Conservation (phyloP, 1,140 invertebrate species). For the Plutomurus gul region DNA sequence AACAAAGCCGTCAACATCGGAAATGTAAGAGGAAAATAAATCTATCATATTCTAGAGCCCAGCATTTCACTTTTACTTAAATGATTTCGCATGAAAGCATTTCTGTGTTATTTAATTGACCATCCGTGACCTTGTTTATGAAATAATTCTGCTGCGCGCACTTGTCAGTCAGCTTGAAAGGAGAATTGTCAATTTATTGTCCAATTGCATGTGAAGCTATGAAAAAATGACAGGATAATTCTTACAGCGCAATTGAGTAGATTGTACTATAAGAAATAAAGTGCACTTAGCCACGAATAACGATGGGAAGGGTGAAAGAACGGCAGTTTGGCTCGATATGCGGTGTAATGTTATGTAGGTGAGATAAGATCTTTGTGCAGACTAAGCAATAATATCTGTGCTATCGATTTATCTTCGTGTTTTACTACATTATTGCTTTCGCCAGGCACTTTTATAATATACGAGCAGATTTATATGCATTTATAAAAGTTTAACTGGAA, state of each 20-base stretch:
- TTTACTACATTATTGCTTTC: constrained; percentile 11
- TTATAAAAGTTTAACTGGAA: too few species aligned
- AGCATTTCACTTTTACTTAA: too few species aligned
- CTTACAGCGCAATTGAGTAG: background rate
- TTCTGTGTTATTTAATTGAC: too few species aligned
- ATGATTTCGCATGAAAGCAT: too few species aligned
- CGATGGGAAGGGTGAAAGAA: background rate
- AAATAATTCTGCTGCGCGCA: background rate
- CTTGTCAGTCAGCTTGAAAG: background rate
- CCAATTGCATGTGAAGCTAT: background rate
- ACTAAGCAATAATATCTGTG: background rate
- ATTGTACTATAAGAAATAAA: background rate
- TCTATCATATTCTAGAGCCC: too few species aligned
- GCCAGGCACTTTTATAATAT: too few species aligned
- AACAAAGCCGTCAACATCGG: too few species aligned
- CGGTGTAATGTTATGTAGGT: background rate
- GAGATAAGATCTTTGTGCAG: constrained; percentile 5
- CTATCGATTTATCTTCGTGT: background rate
- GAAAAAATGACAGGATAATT: background rate
- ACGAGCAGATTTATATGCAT: too few species aligned
- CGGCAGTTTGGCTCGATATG: background rate
- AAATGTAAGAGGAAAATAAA: too few species aligned
- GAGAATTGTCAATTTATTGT: background rate
- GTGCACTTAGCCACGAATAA: background rate
- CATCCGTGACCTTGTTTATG: background rate